Conservation (phyloP, 2,113 vertebrate species). For the Callipepla californica region DNA sequence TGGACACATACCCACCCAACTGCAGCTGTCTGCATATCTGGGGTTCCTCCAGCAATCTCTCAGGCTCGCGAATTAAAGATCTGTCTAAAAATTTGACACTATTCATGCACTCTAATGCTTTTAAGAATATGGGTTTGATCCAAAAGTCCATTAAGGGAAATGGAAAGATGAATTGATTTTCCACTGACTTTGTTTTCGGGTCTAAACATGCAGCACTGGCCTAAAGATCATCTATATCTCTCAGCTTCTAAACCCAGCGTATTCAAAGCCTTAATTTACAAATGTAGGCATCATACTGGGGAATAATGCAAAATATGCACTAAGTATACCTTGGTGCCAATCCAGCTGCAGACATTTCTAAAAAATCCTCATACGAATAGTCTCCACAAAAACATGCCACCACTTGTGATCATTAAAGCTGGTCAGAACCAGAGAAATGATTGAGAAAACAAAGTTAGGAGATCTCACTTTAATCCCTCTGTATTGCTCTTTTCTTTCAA, state of each 20-base stretch:
- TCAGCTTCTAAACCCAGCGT: neutral
- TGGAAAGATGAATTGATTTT: slow-evolving; percentile 59
- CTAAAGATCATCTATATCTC: slow-evolving; percentile 22
- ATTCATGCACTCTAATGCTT: slow-evolving; percentile 41
- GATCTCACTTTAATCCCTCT: slow-evolving; percentile 1
- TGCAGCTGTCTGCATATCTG: neutral
- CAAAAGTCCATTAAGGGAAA: slow-evolving; percentile 63
- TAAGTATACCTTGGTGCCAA: slow-evolving; percentile 8
- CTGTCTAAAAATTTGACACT: slow-evolving; percentile 35
- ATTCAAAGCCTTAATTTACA: slow-evolving; percentile 32
- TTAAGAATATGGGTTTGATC: slow-evolving; percentile 59
- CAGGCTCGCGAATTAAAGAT: slow-evolving; percentile 36
- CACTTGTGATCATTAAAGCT: neutral
- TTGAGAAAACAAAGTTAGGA: slow-evolving; percentile 8
- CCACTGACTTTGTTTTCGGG: slow-evolving; percentile 38
- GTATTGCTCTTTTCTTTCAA: neutral
- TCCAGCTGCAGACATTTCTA: slow-evolving; percentile 8
- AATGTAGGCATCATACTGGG: neutral
- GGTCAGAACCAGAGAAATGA: slow-evolving; percentile 14
- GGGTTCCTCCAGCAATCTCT: neutral
- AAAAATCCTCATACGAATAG: slow-evolving; percentile 21
- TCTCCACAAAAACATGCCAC: slow-evolving; percentile 23
- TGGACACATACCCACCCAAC: neutral
- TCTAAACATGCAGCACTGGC: neutral
- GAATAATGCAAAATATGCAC: neutral